Conservation (phyloP, 2,888 invertebrate species). For the Acrocyrtus sp. region DNA sequence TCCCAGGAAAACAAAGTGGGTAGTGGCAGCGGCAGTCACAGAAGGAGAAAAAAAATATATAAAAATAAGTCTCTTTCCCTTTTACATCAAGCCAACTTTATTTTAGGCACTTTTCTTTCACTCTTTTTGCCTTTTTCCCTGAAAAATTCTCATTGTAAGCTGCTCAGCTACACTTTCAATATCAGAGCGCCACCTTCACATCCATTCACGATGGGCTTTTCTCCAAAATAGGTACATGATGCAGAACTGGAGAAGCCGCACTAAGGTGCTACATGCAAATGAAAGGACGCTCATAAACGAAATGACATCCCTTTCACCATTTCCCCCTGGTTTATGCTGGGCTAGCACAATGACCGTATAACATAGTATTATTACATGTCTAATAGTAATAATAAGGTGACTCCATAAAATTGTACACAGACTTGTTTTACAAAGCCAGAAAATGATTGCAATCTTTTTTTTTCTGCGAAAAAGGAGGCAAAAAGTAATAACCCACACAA, state of each 20-base stretch:
- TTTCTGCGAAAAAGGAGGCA: background rate
- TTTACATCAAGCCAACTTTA: background rate
- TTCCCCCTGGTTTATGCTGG: background rate
- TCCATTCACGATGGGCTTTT: background rate
- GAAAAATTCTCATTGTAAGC: slow-evolving; percentile 7
- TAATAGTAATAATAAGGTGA: slow-evolving; percentile 27
- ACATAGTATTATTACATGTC: too few relatives aligned
- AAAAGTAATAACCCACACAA: background rate
- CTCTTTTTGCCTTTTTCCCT: background rate
- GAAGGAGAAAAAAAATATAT: background rate
- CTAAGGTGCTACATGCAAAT: slow-evolving; percentile 17
- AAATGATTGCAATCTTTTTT: slow-evolving; percentile 34
- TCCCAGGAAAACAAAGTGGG: background rate
- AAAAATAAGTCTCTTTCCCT: background rate
- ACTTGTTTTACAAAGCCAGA: slow-evolving; percentile 27
- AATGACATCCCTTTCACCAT: slow-evolving; percentile 30
- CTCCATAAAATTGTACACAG: slow-evolving; percentile 19
- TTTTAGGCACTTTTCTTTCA: background rate
- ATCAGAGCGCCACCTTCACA: slow-evolving; percentile 1
- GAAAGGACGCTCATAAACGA: slow-evolving; percentile 24
- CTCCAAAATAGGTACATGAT: background rate
- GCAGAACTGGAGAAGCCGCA: slow-evolving; percentile 1
- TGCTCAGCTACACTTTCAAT: too few relatives aligned
- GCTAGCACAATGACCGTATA: background rate
- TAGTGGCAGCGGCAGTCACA: background rate